These are phyloP conservation scores for Clytia hemisphaerica DNA, from an alignment of 30 jellyfish, hydroid and myxozoan species.

Conservation along the genomic window DNA sequence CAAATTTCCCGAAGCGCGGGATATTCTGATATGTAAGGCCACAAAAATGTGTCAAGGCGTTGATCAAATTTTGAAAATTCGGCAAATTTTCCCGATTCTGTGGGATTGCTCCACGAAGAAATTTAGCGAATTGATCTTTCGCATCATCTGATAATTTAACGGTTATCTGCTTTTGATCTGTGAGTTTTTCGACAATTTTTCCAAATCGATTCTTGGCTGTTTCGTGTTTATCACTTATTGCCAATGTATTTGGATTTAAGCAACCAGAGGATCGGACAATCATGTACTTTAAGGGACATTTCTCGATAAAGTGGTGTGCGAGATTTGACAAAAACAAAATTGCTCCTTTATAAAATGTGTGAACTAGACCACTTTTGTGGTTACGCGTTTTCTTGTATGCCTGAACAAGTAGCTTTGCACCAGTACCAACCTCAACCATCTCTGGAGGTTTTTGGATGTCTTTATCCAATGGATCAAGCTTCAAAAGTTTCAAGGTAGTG, in stretches of 20 bases:
- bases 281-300: neutral
- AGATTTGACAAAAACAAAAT: neutral
- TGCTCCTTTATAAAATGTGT: neutral
- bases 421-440: neutral
- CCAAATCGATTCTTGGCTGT: neutral
- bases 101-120: neutral
- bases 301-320: neutral
- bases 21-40: neutral
- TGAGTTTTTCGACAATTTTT: neutral
- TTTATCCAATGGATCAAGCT: neutral
- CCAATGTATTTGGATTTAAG: neutral
- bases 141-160: neutral
- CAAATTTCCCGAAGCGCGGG: neutral
- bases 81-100: neutral
- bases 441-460: conserved; percentile 2
- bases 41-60: neutral
- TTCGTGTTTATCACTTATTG: neutral
- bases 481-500: neutral
- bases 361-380: neutral
- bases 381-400: neutral
- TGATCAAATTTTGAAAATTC: neutral
- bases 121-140: neutral
- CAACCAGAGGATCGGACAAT: neutral
- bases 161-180: neutral
- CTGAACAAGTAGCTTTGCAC: neutral